Percentiles rank a stretch among this genome's conserved stretches.
Evolutionary conservation across 2,113 vertebrate species (phyloP).

Genomic region (Ascaphus truei): DNA sequence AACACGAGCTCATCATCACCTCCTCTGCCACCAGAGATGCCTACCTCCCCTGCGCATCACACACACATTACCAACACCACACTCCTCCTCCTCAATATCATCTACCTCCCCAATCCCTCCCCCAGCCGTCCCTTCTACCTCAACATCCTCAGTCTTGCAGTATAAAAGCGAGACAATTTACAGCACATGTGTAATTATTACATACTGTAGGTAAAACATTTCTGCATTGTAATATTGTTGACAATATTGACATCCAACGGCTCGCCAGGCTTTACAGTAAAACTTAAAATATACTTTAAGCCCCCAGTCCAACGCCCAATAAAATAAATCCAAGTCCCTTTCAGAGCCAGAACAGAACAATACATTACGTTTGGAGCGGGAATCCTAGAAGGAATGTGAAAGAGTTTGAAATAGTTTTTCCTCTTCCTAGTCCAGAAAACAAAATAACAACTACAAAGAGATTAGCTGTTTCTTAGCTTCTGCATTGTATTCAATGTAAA

Average conservation of each 20-base stretch:
- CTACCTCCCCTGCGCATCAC: no score
- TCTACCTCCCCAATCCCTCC: no score
- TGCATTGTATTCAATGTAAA: neutral
- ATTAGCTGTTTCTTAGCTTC: neutral
- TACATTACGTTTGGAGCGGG: neutral
- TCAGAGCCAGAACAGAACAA: slow-evolving; percentile 1
- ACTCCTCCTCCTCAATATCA: no score
- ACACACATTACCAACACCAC: no score
- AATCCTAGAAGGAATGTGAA: neutral
- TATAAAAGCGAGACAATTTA: no score
- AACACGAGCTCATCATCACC: no score
- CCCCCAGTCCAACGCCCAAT: slow-evolving; percentile 12
- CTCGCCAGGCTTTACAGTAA: slow-evolving; percentile 1
- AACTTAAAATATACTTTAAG: neutral
- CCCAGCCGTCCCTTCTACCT: no score
- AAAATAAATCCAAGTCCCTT: neutral
- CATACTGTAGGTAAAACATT: no score
- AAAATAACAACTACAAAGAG: slow-evolving; percentile 2
- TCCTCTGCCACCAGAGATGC: no score
- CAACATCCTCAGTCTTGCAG: no score
- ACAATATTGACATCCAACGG: neutral
- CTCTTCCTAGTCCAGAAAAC: neutral
- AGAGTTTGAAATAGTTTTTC: neutral
- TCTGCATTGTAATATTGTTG: no score
- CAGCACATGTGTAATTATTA: no score